Percentiles rank a stretch among this genome's conserved stretches.
Evolutionary conservation across 2,888 invertebrate genomes (phyloP).

Genomic region (Cheilosia impressa): DNA sequence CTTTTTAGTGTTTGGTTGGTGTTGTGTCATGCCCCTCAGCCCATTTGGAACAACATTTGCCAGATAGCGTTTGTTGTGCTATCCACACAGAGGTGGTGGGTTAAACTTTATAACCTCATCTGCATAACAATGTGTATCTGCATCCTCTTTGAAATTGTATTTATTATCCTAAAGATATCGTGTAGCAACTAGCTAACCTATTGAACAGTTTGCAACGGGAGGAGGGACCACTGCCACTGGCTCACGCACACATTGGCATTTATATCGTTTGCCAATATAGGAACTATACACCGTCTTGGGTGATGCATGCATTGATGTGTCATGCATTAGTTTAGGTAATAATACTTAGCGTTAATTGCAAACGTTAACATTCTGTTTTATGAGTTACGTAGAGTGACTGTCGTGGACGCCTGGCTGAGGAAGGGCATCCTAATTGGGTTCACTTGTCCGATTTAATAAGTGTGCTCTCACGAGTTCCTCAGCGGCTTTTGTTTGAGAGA

Average conservation of each 20-base stretch:
- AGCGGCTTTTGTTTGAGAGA: background rate
- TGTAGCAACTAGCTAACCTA: conserved; percentile 18
- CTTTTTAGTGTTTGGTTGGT: conserved; percentile 3
- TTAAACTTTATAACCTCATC: conserved; percentile 30
- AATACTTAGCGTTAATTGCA: conserved; percentile 32
- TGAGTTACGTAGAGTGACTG: conserved; percentile 8
- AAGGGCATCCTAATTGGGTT: background rate
- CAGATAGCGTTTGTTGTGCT: conserved; percentile 8
- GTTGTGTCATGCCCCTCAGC: background rate
- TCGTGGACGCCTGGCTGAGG: background rate
- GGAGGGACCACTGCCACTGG: background rate
- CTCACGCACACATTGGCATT: background rate
- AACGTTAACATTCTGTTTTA: background rate
- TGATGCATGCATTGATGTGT: background rate
- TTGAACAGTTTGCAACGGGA: background rate
- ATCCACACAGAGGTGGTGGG: background rate
- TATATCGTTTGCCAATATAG: conserved; percentile 9
- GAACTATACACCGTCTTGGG: background rate
- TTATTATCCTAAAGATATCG: conserved; percentile 38
- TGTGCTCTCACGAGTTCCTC: background rate
- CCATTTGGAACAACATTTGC: conserved; percentile 23
- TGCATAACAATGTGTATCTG: conserved; percentile 45
- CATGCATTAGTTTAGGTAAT: conserved; percentile 18
- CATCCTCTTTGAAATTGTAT: conserved; percentile 42
- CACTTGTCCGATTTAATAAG: background rate